phyloP scores from a whole-genome alignment of 2,888 invertebrate genomes.

The Callyntrura guangdongensis region DNA sequence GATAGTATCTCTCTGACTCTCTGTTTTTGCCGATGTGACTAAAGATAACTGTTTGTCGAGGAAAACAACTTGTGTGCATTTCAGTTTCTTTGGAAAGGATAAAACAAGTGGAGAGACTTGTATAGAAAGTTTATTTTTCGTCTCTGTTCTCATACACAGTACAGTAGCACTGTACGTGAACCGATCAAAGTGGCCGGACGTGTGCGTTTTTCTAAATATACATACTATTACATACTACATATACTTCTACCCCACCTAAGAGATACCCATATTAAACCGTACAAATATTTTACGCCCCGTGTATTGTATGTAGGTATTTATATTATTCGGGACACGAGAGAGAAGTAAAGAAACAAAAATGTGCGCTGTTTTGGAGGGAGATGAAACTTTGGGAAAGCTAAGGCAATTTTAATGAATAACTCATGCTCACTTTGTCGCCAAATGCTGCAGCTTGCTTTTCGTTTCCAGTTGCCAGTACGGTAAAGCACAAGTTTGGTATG shows the following conservation, averaged over 20 bases:
- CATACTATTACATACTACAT: background rate
- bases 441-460: constrained; percentile 81
- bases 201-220: constrained; percentile 69
- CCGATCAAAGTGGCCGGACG: constrained; percentile 71
- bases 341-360: constrained; percentile 41
- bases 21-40: background rate
- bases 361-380: constrained; percentile 24
- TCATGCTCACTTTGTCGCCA: constrained; percentile 85
- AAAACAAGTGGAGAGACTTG: constrained; percentile 45
- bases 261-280: background rate
- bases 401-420: constrained; percentile 84
- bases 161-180: constrained; percentile 48
- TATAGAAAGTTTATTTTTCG: constrained; percentile 49
- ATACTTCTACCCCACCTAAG: background rate
- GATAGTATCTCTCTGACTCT: constrained; percentile 4
- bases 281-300: constrained; percentile 17
- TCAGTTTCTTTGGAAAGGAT: constrained; percentile 23
- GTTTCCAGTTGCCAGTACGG: constrained; percentile 83
- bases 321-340: constrained; percentile 25
- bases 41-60: background rate
- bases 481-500: constrained; percentile 53
- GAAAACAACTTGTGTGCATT: background rate
- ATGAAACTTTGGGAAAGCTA: constrained; percentile 67
- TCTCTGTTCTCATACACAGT: constrained; percentile 4
- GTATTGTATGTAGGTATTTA: constrained; percentile 17